Percentiles rank a stretch among this genome's conserved stretches.
phyloP scores from a whole-genome alignment of 2,797 vertebrate genomes.

The Pempheris klunzingeri region DNA sequence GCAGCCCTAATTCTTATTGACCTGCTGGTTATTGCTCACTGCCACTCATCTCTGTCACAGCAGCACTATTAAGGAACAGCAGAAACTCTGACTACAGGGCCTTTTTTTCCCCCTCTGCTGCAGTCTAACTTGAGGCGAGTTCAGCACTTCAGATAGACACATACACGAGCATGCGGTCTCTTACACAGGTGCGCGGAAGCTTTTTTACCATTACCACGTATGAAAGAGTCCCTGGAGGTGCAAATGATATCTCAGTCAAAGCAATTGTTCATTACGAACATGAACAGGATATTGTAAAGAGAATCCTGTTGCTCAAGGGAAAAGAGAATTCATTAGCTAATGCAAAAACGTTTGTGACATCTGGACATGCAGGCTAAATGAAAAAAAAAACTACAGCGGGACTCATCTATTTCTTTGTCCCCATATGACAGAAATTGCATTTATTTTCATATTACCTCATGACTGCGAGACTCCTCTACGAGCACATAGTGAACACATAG shows the following conservation, averaged over 20 bases:
- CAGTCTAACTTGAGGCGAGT: background rate
- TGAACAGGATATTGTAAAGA: constrained; percentile 24
- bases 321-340: constrained; percentile 30
- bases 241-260: constrained; percentile 24
- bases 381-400: constrained; percentile 9
- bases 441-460: background rate
- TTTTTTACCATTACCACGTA: background rate
- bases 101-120: constrained; percentile 4
- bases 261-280: constrained; percentile 23
- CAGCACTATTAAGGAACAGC: constrained; percentile 33
- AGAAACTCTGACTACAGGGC: constrained; percentile 24
- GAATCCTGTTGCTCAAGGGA: constrained; percentile 15
- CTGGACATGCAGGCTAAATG: constrained; percentile 35
- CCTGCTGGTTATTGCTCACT: constrained; percentile 62
- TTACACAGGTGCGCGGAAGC: background rate
- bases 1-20: constrained; percentile 59
- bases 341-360: constrained; percentile 24
- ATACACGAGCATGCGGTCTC: background rate
- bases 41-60: constrained; percentile 54
- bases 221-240: background rate
- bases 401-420: constrained; percentile 14
- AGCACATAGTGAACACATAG: background rate
- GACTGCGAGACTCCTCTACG: constrained; percentile 13
- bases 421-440: constrained; percentile 19
- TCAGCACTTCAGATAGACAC: background rate